A percentile compares a stretch with the other conserved stretches of the same genome.
phyloP scores from a whole-genome alignment of 2,888 invertebrate species.

The Coenonympha glycerion region DNA sequence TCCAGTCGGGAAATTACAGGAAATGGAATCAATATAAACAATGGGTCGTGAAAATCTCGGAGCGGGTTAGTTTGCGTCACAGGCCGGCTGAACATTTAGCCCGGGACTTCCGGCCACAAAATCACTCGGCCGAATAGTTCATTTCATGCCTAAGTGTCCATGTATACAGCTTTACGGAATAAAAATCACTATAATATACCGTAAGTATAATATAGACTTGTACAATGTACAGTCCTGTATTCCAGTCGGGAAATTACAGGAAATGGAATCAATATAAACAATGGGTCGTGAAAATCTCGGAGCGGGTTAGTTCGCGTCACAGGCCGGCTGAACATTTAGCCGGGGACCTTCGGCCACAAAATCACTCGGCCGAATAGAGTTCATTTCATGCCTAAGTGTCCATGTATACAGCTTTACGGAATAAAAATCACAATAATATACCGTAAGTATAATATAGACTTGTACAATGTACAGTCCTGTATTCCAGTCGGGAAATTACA shows the following conservation, averaged over 20 bases:
- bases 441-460: too few relatives aligned
- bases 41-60: background rate
- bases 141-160: background rate
- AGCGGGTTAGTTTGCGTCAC: background rate
- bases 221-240: too few relatives aligned
- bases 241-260: too few relatives aligned
- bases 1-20: too few relatives aligned
- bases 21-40: background rate
- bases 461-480: too few relatives aligned
- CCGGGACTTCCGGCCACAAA: background rate
- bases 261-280: background rate
- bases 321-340: background rate
- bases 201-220: too few relatives aligned
- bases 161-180: background rate
- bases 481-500: too few relatives aligned
- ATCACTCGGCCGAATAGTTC: background rate
- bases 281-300: background rate
- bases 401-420: background rate
- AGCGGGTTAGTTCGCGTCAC: background rate
- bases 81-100: background rate
- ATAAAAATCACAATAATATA: too few relatives aligned
- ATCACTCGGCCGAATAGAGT: background rate
- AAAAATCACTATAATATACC: too few relatives aligned
- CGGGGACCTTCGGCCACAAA: background rate
- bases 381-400: background rate